These are phyloP conservation scores for Pseudocheirus occidentalis DNA, from an alignment of 2,797 vertebrate species.

Conservation along the genomic window DNA sequence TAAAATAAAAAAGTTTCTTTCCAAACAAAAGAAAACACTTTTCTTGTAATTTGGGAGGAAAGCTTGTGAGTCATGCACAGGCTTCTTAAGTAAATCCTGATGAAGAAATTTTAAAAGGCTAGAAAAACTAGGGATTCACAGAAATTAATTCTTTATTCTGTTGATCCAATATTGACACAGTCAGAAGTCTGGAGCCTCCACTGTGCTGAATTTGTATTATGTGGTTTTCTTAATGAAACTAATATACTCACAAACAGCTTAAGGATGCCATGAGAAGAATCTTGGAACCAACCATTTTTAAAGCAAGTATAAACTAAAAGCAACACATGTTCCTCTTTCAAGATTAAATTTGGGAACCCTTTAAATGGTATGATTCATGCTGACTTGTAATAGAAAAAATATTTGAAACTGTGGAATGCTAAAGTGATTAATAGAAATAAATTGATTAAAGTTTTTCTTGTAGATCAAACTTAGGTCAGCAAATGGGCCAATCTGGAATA, in stretches of 20 bases:
- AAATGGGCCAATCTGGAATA: neutral
- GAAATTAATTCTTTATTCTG: constrained; percentile 16
- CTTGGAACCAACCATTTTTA: neutral
- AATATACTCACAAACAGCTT: neutral
- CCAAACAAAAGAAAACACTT: constrained; percentile 14
- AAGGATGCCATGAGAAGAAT: neutral
- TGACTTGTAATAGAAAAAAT: neutral
- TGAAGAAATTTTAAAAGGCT: neutral
- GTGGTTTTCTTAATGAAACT: constrained; percentile 39
- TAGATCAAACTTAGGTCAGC: neutral
- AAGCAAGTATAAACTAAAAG: neutral
- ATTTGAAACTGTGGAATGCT: neutral
- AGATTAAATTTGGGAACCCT: neutral
- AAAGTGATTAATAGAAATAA: neutral
- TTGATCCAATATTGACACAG: neutral
- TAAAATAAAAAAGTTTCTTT: constrained; percentile 36
- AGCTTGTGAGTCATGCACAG: neutral
- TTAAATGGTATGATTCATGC: neutral
- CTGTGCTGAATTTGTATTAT: neutral
- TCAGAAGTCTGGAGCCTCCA: neutral
- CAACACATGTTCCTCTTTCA: neutral
- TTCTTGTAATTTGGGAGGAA: constrained; percentile 8
- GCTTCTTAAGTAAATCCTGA: neutral
- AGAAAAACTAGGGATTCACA: constrained; percentile 22
- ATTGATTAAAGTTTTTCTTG: neutral